Percentiles rank a stretch among this genome's conserved stretches.
These are phyloP conservation scores for Arnoldichthys spilopterus DNA, from an alignment of 2,797 vertebrate genomes.

Conservation along the genomic window DNA sequence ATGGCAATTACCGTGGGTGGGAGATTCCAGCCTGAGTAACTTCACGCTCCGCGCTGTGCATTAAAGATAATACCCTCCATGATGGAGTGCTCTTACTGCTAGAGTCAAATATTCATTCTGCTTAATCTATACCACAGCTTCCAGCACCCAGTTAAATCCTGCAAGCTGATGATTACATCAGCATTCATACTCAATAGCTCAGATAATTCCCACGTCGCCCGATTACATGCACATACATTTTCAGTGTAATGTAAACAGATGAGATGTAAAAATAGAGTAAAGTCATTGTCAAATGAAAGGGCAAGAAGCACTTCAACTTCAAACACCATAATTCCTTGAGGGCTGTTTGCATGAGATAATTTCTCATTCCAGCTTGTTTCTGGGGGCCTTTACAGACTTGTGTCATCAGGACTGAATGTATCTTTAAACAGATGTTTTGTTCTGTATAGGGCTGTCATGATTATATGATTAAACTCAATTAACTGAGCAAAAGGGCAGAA, in stretches of 20 bases:
- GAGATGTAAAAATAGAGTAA: conserved; percentile 33
- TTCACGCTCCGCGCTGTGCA: conserved; percentile 27
- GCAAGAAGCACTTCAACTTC: conserved; percentile 30
- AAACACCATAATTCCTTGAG: conserved; percentile 40
- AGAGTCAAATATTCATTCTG: conserved; percentile 15
- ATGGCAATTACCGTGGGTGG: conserved; percentile 35
- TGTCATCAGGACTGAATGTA: conserved; percentile 17
- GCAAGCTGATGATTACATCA: conserved; percentile 7
- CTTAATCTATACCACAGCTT: conserved; percentile 22
- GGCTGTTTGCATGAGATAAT: conserved; percentile 31
- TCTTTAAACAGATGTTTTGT: background rate
- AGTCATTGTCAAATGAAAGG: conserved; percentile 27
- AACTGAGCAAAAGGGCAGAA: no score
- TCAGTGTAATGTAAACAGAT: conserved; percentile 39
- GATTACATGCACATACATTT: conserved; percentile 1
- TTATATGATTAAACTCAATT: background rate
- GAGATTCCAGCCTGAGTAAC: conserved; percentile 30
- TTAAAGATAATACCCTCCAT: conserved; percentile 29
- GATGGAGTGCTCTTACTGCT: background rate
- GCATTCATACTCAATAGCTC: conserved; percentile 18
- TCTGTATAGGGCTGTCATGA: background rate
- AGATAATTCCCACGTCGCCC: conserved; percentile 14
- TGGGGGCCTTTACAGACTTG: conserved; percentile 20
- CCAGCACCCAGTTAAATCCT: conserved; percentile 10
- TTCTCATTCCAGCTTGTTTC: conserved; percentile 33